Percentiles rank a stretch among this genome's conserved stretches.
Conservation (phyloP, 1,140 invertebrate genomes). For the Apis florea region DNA sequence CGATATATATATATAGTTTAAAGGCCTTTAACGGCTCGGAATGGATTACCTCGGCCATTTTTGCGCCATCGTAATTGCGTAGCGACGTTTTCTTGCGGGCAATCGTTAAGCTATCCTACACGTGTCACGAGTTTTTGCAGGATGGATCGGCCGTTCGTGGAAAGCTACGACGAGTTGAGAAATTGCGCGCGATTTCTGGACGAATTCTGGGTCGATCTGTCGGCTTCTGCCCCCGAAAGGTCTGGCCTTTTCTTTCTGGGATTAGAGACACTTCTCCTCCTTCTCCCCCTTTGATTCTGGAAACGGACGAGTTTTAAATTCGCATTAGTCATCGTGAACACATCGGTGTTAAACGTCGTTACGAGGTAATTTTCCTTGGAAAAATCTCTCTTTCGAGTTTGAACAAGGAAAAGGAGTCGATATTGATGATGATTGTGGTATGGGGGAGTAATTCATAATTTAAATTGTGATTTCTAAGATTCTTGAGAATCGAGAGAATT, state of each 20-base stretch:
- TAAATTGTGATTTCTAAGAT: no score
- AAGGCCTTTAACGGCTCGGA: background rate
- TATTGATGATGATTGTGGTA: no score
- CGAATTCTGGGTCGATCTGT: conserved; percentile 17
- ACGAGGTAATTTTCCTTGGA: background rate
- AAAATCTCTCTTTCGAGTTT: background rate
- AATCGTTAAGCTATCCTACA: conserved; percentile 1
- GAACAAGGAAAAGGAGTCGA: no score
- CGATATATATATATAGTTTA: background rate
- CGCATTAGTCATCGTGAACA: background rate
- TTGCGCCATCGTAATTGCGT: conserved; percentile 1
- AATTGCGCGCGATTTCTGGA: conserved; percentile 2
- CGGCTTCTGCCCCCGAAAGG: background rate
- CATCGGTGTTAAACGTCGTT: background rate
- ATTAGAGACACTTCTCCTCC: background rate
- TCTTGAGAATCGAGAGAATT: no score
- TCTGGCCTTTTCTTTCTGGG: background rate
- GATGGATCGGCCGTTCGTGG: background rate
- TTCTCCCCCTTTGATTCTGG: background rate
- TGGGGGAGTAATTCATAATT: no score
- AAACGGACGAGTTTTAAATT: background rate
- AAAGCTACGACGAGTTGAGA: conserved; percentile 16
- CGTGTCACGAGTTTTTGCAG: conserved; percentile 11
- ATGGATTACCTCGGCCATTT: background rate
- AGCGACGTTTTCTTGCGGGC: conserved; percentile 14